Evolutionary conservation across 2,797 vertebrate species (phyloP).

Genomic region (Gila robusta): DNA sequence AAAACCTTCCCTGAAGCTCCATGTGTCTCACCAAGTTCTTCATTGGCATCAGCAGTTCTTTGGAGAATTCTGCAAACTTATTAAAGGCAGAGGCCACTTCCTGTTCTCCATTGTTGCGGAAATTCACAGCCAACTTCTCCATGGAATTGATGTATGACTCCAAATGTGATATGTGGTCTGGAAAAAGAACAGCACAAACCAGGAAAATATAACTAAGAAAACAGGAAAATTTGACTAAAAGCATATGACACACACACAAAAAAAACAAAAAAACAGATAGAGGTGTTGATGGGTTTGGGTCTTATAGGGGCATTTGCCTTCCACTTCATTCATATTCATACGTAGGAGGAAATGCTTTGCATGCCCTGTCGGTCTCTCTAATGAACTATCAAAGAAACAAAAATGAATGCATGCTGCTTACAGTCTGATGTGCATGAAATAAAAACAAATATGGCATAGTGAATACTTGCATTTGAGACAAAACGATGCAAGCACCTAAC

Average conservation of each 20-base stretch:
- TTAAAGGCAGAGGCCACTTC: conserved; percentile 82
- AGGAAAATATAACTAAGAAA: conserved; percentile 1
- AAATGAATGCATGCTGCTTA: neutral
- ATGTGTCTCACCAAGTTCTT: conserved; percentile 79
- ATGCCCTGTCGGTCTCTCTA: conserved; percentile 17
- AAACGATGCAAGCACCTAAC: neutral
- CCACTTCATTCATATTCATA: conserved; percentile 36
- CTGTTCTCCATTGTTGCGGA: conserved; percentile 79
- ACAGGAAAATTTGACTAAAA: neutral
- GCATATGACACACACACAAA: neutral
- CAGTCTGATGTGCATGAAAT: neutral
- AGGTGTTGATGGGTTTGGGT: conserved; percentile 13
- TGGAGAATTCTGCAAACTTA: conserved; percentile 82
- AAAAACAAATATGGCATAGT: neutral
- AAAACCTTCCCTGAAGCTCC: conserved; percentile 2
- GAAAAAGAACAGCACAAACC: conserved; percentile 13
- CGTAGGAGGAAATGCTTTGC: conserved; percentile 18
- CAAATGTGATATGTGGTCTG: conserved; percentile 79
- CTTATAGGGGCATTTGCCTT: conserved; percentile 1
- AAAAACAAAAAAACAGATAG: neutral
- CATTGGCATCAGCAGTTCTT: conserved; percentile 81
- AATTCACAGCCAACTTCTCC: conserved; percentile 85
- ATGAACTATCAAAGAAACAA: conserved; percentile 10
- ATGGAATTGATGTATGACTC: conserved; percentile 82
- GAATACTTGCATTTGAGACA: neutral